phyloP scores from a whole-genome alignment of 1,140 invertebrate genomes.

The Drosophila kepulauana region DNA sequence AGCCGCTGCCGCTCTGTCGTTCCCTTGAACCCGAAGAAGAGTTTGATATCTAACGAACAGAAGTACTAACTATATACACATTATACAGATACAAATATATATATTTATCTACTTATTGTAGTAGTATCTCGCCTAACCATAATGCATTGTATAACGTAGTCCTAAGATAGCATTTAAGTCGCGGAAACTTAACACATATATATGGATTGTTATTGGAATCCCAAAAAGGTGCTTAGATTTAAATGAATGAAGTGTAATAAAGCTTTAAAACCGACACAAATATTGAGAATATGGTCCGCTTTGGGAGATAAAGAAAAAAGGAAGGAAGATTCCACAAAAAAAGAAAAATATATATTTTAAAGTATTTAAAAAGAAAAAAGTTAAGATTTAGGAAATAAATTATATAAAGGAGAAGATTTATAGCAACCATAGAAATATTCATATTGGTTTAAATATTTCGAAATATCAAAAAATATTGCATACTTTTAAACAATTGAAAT shows the following conservation, averaged over 20 bases:
- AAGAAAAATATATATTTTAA: too few species aligned
- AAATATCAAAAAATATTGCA: too few species aligned
- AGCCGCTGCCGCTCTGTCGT: conserved; percentile 26
- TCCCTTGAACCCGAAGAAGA: conserved; percentile 48
- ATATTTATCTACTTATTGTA: conserved; percentile 14
- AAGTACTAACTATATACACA: conserved; percentile 4
- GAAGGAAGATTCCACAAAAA: too few species aligned
- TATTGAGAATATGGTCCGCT: background rate
- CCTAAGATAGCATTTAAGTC: conserved; percentile 58
- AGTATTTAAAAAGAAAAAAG: too few species aligned
- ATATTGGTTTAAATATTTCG: too few species aligned
- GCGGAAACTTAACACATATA: conserved; percentile 44
- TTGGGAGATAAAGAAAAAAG: too few species aligned
- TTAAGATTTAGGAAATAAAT: too few species aligned
- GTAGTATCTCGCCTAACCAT: conserved; percentile 31
- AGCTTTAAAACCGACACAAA: conserved; percentile 43
- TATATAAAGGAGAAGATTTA: too few species aligned
- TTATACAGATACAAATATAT: conserved; percentile 23
- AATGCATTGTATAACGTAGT: conserved; percentile 64
- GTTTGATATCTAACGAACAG: conserved; percentile 59
- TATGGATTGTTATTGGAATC: conserved; percentile 24
- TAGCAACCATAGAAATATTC: too few species aligned
- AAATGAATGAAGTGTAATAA: conserved; percentile 65
- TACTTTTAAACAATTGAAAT: too few species aligned
- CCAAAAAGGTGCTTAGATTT: conserved; percentile 61